Evolutionary conservation across 2,888 invertebrate species (phyloP).

Genomic region (Pristionchus mayeri): DNA sequence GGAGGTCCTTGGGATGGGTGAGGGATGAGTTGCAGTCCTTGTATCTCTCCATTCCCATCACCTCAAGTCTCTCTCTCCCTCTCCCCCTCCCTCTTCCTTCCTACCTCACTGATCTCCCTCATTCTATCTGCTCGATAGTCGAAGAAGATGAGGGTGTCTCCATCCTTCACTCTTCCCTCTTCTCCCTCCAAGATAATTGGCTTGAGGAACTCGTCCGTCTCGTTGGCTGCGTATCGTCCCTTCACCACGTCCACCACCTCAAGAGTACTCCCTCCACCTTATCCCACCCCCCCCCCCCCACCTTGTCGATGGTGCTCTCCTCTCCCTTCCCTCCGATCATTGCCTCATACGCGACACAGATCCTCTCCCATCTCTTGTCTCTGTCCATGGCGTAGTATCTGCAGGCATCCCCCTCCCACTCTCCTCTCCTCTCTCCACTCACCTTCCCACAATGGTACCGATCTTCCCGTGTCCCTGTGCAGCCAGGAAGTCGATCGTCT

Average conservation of each 20-base stretch:
- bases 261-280: not conserved
- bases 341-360: conserved; percentile 77
- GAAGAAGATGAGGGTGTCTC: conserved; percentile 78
- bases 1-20: conserved; percentile 66
- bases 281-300: conserved; percentile 27
- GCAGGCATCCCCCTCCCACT: conserved; percentile 36
- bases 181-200: conserved; percentile 75
- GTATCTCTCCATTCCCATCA: conserved; percentile 72
- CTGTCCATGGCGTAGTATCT: conserved; percentile 79
- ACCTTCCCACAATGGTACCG: conserved; percentile 70
- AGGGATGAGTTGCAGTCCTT: conserved; percentile 69
- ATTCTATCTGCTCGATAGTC: conserved; percentile 78
- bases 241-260: conserved; percentile 71
- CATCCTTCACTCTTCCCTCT: conserved; percentile 68
- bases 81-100: not conserved
- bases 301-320: conserved; percentile 67
- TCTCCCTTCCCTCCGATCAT: conserved; percentile 77
- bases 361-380: conserved; percentile 75
- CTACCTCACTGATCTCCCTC: conserved; percentile 77
- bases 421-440: not conserved
- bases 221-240: conserved; percentile 75
- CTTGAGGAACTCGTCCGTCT: conserved; percentile 78
- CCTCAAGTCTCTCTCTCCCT: conserved; percentile 44
- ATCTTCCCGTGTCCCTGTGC: conserved; percentile 75
- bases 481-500: conserved; percentile 72